A percentile compares a stretch with the other conserved stretches of the same genome.
Evolutionary conservation across 1,140 invertebrate species (phyloP).

Genomic region (Hydropsyche tenuis): DNA sequence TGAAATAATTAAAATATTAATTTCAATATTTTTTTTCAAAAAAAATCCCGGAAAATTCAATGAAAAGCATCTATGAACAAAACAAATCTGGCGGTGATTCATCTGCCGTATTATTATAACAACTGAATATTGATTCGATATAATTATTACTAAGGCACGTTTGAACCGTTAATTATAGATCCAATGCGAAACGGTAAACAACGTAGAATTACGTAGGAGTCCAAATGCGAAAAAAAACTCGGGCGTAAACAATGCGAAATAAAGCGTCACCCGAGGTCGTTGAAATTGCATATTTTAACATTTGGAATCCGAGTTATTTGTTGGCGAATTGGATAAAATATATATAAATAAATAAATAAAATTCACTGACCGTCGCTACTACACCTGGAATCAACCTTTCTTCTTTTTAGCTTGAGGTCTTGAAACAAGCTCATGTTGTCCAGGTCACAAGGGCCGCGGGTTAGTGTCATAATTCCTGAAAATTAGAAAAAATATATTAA

Average conservation of each 20-base stretch:
- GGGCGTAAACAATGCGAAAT: background rate
- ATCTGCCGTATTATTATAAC: background rate
- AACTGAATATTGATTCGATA: no score
- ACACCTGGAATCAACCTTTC: constrained; percentile 95
- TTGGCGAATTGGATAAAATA: background rate
- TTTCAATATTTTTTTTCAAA: no score
- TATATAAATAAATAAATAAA: background rate
- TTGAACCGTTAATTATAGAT: no score
- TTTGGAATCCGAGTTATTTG: no score
- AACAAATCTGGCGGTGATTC: background rate
- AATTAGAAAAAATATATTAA: constrained; percentile 50
- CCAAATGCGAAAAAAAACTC: background rate
- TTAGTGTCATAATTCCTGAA: constrained; percentile 96
- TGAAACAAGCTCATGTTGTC: constrained; percentile 99
- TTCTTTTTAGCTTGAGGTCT: constrained; percentile 96
- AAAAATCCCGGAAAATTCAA: no score
- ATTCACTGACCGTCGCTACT: constrained; percentile 85
- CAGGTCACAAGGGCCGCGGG: constrained; percentile 89
- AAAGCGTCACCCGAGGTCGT: background rate
- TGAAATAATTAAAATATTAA: no score
- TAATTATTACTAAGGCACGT: no score
- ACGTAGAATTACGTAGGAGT: background rate
- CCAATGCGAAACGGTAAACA: background rate
- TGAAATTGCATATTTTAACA: background rate
- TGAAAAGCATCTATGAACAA: background rate